These are phyloP conservation scores for Aphis craccivora DNA, from an alignment of 1,140 invertebrate species.

Conservation along the genomic window DNA sequence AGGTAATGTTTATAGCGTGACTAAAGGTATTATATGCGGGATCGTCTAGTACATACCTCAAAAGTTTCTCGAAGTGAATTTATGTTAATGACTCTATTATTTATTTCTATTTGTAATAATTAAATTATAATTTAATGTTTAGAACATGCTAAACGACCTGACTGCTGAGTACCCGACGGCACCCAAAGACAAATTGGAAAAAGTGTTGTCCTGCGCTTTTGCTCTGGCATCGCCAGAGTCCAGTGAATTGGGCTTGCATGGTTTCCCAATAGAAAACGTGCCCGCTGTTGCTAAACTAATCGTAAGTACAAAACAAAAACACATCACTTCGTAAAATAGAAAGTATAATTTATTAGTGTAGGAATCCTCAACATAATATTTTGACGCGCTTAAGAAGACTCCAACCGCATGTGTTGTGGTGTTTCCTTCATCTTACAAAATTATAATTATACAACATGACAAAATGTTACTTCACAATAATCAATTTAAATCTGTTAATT, in stretches of 20 bases:
- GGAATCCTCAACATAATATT: background rate
- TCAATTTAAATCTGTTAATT: background rate
- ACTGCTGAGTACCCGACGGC: constrained; percentile 67
- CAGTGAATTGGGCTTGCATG: constrained; percentile 76
- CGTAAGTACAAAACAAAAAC: constrained; percentile 67
- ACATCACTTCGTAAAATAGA: background rate
- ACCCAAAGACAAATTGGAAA: constrained; percentile 69
- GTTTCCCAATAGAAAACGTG: constrained; percentile 91
- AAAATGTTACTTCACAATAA: background rate
- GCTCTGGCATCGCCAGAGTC: constrained; percentile 78
- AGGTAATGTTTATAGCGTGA: constrained; percentile 54
- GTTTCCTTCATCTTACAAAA: background rate
- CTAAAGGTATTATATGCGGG: constrained; percentile 1
- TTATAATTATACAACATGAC: background rate
- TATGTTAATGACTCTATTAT: constrained; percentile 39
- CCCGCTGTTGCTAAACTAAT: constrained; percentile 73
- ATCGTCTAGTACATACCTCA: constrained; percentile 24
- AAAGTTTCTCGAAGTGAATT: constrained; percentile 40
- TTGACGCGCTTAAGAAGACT: too few species aligned
- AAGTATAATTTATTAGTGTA: too few species aligned
- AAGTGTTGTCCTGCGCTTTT: constrained; percentile 77
- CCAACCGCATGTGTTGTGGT: background rate
- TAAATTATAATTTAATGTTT: background rate
- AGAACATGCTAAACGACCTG: constrained; percentile 48
- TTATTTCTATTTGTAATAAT: constrained; percentile 20